Evolutionary conservation across 2,113 vertebrate genomes (phyloP).

Genomic region (Perca schrenkii): DNA sequence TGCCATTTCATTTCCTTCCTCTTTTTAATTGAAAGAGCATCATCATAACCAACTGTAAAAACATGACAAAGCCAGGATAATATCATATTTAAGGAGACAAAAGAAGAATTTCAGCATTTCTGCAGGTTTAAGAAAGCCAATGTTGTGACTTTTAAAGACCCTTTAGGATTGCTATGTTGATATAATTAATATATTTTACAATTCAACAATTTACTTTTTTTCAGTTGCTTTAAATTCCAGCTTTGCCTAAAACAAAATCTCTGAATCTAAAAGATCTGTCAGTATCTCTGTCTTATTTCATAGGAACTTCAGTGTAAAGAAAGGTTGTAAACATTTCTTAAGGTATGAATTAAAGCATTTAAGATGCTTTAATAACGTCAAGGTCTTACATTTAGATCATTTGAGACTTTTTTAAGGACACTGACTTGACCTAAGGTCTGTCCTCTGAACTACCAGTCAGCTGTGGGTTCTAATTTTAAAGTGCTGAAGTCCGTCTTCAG

Average conservation of each 20-base stretch:
- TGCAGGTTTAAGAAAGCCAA: not conserved
- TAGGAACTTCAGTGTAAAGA: not conserved
- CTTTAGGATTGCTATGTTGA: not conserved
- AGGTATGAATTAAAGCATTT: too few species aligned
- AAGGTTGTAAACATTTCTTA: too few species aligned
- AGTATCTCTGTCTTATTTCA: not conserved
- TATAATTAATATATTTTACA: not conserved
- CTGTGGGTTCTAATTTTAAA: not conserved
- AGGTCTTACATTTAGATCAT: not conserved
- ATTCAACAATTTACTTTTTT: not conserved
- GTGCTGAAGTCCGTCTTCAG: not conserved
- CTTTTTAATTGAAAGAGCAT: not conserved
- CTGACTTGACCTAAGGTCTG: not conserved
- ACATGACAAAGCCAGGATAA: not conserved
- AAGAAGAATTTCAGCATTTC: not conserved
- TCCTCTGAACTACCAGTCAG: not conserved
- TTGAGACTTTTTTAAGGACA: not conserved
- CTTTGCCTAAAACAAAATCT: too few species aligned
- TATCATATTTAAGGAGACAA: not conserved
- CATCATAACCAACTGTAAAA: not conserved
- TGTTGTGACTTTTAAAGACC: not conserved
- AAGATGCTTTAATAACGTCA: not conserved
- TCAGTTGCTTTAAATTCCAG: not conserved
- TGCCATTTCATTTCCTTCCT: not conserved
- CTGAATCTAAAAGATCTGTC: not conserved